These are phyloP conservation scores for Spilarctia lutea DNA, from an alignment of 2,888 invertebrate genomes.

Conservation along the genomic window DNA sequence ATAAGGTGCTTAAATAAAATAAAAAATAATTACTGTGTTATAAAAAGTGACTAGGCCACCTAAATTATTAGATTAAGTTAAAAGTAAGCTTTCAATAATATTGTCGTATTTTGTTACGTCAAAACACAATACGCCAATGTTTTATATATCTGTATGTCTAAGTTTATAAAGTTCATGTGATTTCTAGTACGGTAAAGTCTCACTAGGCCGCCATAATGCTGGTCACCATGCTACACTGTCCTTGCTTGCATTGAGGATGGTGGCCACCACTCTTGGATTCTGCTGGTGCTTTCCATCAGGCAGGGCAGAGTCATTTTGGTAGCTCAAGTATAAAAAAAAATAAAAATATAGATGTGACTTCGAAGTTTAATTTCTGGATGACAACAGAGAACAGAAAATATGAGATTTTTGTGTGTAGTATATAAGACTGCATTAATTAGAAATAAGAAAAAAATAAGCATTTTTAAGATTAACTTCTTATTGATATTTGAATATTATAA, in stretches of 20 bases:
- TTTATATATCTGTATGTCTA: constrained; percentile 33
- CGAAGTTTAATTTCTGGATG: not conserved
- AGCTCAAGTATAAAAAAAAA: not conserved
- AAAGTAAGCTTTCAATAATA: constrained; percentile 51
- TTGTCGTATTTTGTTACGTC: constrained; percentile 64
- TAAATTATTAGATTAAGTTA: constrained; percentile 27
- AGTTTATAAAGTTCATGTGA: constrained; percentile 10
- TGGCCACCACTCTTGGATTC: no score
- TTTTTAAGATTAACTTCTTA: not conserved
- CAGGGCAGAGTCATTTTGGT: no score
- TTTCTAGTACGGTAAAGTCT: constrained; percentile 5
- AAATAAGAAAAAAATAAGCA: constrained; percentile 27
- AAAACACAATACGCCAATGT: constrained; percentile 67
- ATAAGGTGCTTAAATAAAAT: not conserved
- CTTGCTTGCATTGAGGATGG: no score
- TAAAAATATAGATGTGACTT: not conserved
- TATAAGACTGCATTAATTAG: constrained; percentile 45
- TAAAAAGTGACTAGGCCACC: constrained; percentile 24
- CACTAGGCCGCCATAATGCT: no score
- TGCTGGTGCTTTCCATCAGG: no score
- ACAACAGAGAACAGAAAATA: not conserved
- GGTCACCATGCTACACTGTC: no score
- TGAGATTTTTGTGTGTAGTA: constrained; percentile 28
- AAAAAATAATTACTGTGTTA: constrained; percentile 26
- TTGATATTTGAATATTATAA: not conserved